Percentiles rank a stretch among this genome's conserved stretches.
Evolutionary conservation across 2,113 vertebrate species (phyloP).

Genomic region (Muntiacus muntjak): DNA sequence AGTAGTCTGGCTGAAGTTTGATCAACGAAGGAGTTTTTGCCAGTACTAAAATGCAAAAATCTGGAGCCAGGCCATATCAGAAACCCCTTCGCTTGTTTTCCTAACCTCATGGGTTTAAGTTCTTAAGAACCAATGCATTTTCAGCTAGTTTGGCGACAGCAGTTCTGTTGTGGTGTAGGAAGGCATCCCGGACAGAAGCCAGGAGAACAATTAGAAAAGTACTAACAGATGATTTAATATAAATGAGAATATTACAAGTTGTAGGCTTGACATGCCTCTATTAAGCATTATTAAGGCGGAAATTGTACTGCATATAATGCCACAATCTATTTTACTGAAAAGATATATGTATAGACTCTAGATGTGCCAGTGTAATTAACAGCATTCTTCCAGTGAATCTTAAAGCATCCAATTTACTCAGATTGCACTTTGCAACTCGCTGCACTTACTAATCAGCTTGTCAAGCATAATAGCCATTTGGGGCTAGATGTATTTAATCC

Average conservation of each 20-base stretch:
- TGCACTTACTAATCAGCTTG: conserved; percentile 82
- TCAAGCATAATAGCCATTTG: conserved; percentile 82
- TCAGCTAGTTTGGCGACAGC: too few species aligned
- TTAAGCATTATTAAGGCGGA: conserved; percentile 60
- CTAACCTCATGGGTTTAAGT: background rate
- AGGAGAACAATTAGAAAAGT: conserved; percentile 61
- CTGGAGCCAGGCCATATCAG: background rate
- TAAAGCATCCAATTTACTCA: conserved; percentile 77
- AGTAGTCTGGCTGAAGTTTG: background rate
- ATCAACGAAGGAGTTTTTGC: background rate
- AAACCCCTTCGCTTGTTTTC: too few species aligned
- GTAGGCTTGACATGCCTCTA: conserved; percentile 40
- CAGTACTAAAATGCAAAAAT: fast-evolving
- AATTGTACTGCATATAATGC: conserved; percentile 47
- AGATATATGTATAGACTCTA: conserved; percentile 26
- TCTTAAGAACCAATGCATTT: background rate
- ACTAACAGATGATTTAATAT: conserved; percentile 47
- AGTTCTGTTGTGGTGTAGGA: too few species aligned
- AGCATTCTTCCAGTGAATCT: conserved; percentile 4
- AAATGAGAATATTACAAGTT: conserved; percentile 39
- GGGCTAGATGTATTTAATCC: conserved; percentile 80
- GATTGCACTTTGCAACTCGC: conserved; percentile 73
- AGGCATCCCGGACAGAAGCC: background rate
- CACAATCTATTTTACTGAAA: conserved; percentile 69
- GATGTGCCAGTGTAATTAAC: conserved; percentile 74